Evolutionary conservation across 2,888 invertebrate species (phyloP).

Genomic region (Bombylius discolor): DNA sequence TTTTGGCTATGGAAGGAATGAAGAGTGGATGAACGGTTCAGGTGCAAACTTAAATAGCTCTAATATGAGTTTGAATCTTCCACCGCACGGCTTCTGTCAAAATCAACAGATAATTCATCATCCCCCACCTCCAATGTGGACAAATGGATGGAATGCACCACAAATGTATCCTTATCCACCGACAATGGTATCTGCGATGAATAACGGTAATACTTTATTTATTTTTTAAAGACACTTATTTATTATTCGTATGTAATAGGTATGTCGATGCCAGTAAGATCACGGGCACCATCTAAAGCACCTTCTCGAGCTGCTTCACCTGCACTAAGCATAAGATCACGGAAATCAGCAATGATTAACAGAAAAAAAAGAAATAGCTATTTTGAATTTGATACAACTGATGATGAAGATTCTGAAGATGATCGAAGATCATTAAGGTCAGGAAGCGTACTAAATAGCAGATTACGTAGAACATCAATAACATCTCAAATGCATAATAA

Average conservation of each 20-base stretch:
- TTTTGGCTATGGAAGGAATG: constrained; percentile 26
- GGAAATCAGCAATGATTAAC: constrained; percentile 50
- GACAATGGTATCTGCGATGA: constrained; percentile 33
- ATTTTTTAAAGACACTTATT: background rate
- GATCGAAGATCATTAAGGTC: constrained; percentile 33
- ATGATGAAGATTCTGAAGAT: constrained; percentile 49
- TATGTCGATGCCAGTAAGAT: constrained; percentile 26
- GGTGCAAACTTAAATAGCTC: constrained; percentile 38
- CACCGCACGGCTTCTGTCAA: constrained; percentile 31
- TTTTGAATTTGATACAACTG: constrained; percentile 39
- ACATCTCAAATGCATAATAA: constrained; percentile 27
- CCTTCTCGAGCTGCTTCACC: constrained; percentile 55
- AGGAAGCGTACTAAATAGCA: constrained; percentile 21
- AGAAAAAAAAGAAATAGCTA: constrained; percentile 38
- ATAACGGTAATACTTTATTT: constrained; percentile 23
- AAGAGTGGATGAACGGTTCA: constrained; percentile 26
- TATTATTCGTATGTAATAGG: constrained; percentile 1
- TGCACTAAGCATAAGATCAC: constrained; percentile 53
- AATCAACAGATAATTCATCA: constrained; percentile 25
- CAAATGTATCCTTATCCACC: constrained; percentile 30
- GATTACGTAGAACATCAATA: constrained; percentile 26
- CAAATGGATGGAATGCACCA: constrained; percentile 18
- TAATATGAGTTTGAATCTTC: constrained; percentile 43
- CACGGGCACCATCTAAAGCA: constrained; percentile 45
- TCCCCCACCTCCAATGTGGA: constrained; percentile 30